A percentile compares a stretch with the other conserved stretches of the same genome.
phyloP scores from a whole-genome alignment of 2,797 vertebrate genomes.

The Ptychadena robeensis region DNA sequence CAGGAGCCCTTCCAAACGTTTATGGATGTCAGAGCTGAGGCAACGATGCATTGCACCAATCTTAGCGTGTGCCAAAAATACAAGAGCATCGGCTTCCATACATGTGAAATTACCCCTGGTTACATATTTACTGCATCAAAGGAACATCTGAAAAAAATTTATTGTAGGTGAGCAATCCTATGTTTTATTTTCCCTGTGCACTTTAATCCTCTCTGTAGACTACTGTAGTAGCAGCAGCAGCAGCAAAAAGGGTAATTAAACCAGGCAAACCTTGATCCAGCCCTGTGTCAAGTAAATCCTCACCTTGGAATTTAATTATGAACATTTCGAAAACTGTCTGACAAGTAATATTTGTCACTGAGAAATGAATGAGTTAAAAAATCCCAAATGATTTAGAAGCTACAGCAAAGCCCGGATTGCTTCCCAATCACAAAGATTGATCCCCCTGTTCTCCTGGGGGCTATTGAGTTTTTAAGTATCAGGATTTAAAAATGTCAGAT shows the following conservation, averaged over 20 bases:
- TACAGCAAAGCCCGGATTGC: slow-evolving; percentile 64
- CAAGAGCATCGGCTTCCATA: neutral
- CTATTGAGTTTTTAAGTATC: slow-evolving; percentile 76
- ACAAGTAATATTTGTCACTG: slow-evolving; percentile 50
- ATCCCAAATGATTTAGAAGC: slow-evolving; percentile 60
- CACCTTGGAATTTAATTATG: slow-evolving; percentile 57
- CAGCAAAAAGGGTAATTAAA: slow-evolving; percentile 49
- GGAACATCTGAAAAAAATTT: neutral
- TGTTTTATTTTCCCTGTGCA: slow-evolving; percentile 21
- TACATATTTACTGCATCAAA: neutral
- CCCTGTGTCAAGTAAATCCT: slow-evolving; percentile 44
- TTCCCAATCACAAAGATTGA: slow-evolving; percentile 76
- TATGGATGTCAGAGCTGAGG: neutral
- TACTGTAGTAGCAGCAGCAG: slow-evolving; percentile 38
- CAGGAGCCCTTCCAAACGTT: no score
- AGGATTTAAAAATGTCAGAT: slow-evolving; percentile 79
- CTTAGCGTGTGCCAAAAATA: neutral
- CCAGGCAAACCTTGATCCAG: slow-evolving; percentile 38
- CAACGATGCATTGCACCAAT: neutral
- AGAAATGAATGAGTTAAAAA: slow-evolving; percentile 61
- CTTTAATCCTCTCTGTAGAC: slow-evolving; percentile 32
- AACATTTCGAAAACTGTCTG: slow-evolving; percentile 49
- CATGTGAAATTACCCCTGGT: neutral
- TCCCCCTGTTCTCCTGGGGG: slow-evolving; percentile 70
- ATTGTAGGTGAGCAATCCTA: neutral